Percentiles rank a stretch among this genome's conserved stretches.
Conservation (phyloP, 2,888 invertebrate species). For the Himalopsyche anomala region DNA sequence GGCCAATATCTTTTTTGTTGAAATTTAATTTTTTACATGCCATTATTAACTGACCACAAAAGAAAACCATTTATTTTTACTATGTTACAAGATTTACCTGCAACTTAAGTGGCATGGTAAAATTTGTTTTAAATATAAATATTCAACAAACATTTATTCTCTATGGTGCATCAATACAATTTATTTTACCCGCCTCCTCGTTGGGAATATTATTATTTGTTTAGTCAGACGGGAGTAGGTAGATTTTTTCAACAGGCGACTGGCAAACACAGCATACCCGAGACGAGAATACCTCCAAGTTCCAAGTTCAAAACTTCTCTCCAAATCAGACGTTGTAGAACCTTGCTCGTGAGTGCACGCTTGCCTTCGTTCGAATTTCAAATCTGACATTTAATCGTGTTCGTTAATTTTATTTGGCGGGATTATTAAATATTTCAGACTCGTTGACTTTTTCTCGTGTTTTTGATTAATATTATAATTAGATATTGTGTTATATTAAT, state of each 20-base stretch:
- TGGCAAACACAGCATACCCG: not conserved
- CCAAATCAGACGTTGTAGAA: slow-evolving; percentile 46
- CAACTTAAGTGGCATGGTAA: too few species aligned
- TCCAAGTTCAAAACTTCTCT: slow-evolving; percentile 39
- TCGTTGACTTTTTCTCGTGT: not conserved
- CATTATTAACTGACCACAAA: too few species aligned
- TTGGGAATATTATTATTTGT: slow-evolving; percentile 65
- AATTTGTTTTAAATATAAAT: not conserved
- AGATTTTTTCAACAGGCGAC: slow-evolving; percentile 41
- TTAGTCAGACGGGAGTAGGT: slow-evolving; percentile 61
- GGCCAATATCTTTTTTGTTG: too few species aligned
- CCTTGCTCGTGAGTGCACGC: slow-evolving; percentile 25
- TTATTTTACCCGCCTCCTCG: slow-evolving; percentile 60
- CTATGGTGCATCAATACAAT: not conserved
- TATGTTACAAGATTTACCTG: too few species aligned
- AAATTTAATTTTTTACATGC: too few species aligned
- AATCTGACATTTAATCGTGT: not conserved
- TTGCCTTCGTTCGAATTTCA: not conserved
- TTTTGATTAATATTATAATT: not conserved
- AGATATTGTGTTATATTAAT: not conserved
- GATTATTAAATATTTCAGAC: not conserved
- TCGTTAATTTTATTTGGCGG: not conserved
- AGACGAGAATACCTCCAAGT: slow-evolving; percentile 32
- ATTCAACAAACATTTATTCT: not conserved
- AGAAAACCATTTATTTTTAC: too few species aligned